Conservation (phyloP, 2,113 vertebrate species). For the Symphodus melops region DNA sequence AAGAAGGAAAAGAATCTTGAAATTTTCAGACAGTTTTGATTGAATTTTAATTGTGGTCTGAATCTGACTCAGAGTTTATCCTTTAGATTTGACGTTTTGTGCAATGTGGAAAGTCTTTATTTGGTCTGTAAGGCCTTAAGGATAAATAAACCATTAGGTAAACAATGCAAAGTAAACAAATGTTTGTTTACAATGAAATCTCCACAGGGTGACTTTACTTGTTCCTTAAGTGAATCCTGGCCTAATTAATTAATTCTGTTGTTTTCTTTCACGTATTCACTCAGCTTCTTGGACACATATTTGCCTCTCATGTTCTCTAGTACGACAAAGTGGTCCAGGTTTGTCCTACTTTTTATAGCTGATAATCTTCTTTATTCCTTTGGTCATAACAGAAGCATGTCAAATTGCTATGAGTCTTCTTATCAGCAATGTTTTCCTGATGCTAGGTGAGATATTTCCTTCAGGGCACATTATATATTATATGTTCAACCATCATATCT, state of each 20-base stretch:
- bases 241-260: constrained; percentile 47
- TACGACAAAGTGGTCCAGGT: constrained; percentile 20
- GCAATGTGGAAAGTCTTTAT: not conserved
- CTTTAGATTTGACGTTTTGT: not conserved
- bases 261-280: constrained; percentile 45
- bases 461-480: constrained; percentile 35
- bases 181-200: constrained; percentile 38
- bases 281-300: constrained; percentile 7
- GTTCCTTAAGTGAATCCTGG: constrained; percentile 20
- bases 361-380: constrained; percentile 36
- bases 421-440: constrained; percentile 43
- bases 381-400: constrained; percentile 46
- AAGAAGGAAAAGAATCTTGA: too few species aligned
- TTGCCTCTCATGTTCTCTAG: constrained; percentile 15
- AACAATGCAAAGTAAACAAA: constrained; percentile 21
- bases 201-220: constrained; percentile 33
- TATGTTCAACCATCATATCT: constrained; percentile 48
- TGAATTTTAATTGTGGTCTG: not conserved
- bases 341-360: constrained; percentile 60
- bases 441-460: constrained; percentile 52
- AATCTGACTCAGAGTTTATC: not conserved
- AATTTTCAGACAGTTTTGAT: not conserved
- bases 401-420: constrained; percentile 57
- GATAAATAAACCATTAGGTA: constrained; percentile 8
- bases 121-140: constrained; percentile 5